These are phyloP conservation scores for Manis pentadactyla DNA, from an alignment of 2,797 vertebrate genomes.

Conservation along the genomic window DNA sequence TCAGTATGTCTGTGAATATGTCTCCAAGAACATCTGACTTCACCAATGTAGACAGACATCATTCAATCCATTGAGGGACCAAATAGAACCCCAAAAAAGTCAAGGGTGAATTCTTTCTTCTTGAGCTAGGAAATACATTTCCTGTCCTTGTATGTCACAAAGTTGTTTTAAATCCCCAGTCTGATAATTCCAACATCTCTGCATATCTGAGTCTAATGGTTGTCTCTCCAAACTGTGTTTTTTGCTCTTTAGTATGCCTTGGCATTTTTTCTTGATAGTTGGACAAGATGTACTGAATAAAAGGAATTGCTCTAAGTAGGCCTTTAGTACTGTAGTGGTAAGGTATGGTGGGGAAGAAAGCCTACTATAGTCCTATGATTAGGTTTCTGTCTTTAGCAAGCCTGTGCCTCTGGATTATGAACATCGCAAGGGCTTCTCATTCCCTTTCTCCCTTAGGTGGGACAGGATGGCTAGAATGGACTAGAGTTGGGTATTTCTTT, in stretches of 20 bases:
- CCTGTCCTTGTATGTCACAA: neutral
- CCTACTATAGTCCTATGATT: neutral
- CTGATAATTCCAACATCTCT: neutral
- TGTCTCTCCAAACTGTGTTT: neutral
- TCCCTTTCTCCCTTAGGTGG: neutral
- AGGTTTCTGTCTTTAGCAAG: neutral
- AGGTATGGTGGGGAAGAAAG: neutral
- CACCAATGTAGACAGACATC: too few relatives aligned
- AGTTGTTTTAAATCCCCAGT: neutral
- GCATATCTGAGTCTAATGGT: neutral
- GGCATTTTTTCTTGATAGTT: neutral
- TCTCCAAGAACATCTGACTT: neutral
- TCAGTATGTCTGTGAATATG: neutral
- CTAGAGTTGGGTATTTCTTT: neutral
- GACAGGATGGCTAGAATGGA: neutral
- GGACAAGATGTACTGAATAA: neutral
- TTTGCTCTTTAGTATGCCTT: neutral
- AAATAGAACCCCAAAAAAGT: neutral
- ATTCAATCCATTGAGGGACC: neutral
- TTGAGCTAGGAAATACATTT: neutral
- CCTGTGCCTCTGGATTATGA: neutral
- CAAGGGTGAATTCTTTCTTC: neutral
- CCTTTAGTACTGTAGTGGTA: neutral
- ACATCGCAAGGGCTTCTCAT: neutral
- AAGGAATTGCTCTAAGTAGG: neutral